These are phyloP conservation scores for Elephas maximus DNA, from an alignment of 2,113 vertebrate genomes.

Conservation along the genomic window DNA sequence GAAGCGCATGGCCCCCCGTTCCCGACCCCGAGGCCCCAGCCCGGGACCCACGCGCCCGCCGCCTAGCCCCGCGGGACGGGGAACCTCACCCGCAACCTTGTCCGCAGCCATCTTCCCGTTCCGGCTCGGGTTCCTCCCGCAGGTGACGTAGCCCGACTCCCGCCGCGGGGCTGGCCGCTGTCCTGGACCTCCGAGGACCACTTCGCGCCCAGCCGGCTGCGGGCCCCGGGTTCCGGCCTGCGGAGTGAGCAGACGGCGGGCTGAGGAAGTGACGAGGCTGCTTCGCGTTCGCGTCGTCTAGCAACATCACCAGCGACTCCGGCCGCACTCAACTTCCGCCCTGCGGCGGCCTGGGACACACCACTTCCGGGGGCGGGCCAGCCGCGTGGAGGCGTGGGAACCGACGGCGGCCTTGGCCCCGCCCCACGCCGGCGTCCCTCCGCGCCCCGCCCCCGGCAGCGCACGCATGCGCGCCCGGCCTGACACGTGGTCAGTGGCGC, in stretches of 20 bases:
- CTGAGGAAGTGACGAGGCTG: slow-evolving; percentile 79
- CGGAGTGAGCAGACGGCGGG: slow-evolving; percentile 4
- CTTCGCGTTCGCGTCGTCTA: slow-evolving; percentile 67
- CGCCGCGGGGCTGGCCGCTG: slow-evolving; percentile 28
- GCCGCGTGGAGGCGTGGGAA: slow-evolving; percentile 48
- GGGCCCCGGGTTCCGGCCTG: slow-evolving; percentile 55
- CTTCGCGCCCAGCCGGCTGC: not conserved
- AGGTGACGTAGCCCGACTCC: slow-evolving; percentile 58
- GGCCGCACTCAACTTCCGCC: slow-evolving; percentile 41
- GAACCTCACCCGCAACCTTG: slow-evolving; percentile 87
- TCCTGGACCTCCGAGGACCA: not conserved
- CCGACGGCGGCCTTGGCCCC: not conserved
- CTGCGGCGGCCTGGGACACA: not conserved
- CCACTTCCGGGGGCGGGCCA: slow-evolving; percentile 71
- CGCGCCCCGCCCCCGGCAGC: not conserved
- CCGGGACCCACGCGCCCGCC: not conserved
- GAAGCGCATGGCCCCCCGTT: not conserved
- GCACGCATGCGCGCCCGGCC: not conserved
- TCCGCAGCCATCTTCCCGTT: slow-evolving; percentile 88
- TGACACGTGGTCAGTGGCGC: not conserved
- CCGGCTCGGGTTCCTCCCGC: not conserved
- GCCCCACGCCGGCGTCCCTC: not conserved
- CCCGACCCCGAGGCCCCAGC: not conserved
- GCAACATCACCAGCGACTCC: slow-evolving; percentile 63
- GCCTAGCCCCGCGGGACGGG: not conserved